These are phyloP conservation scores for Hybognathus amarus DNA, from an alignment of 2,797 vertebrate species.

Conservation along the genomic window DNA sequence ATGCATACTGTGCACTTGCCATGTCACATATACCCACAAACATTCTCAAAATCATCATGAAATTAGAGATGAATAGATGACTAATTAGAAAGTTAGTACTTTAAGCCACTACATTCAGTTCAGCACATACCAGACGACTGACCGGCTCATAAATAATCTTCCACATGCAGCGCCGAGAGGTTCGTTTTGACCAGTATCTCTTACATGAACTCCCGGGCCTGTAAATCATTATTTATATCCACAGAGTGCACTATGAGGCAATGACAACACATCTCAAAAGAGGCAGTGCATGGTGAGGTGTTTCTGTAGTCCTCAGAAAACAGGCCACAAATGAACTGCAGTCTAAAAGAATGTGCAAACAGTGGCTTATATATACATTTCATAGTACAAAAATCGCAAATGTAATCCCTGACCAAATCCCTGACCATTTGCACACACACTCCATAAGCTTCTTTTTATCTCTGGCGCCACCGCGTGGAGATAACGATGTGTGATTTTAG, in stretches of 20 bases:
- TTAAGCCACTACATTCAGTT: slow-evolving; percentile 53
- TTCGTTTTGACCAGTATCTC: slow-evolving; percentile 46
- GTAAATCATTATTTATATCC: slow-evolving; percentile 40
- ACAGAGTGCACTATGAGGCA: background rate
- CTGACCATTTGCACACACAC: too few species aligned
- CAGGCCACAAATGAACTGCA: background rate
- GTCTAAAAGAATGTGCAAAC: background rate
- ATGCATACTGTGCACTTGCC: background rate
- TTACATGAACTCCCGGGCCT: slow-evolving; percentile 23
- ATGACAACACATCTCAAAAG: background rate
- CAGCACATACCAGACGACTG: slow-evolving; percentile 57
- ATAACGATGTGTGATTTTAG: background rate
- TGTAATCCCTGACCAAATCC: too few species aligned
- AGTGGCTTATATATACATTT: background rate
- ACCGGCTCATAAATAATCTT: slow-evolving; percentile 49
- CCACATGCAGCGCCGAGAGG: slow-evolving; percentile 2
- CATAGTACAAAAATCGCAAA: background rate
- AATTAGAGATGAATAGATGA: slow-evolving; percentile 1
- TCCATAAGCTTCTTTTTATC: background rate
- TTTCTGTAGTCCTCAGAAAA: background rate
- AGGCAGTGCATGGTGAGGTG: background rate
- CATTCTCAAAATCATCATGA: background rate
- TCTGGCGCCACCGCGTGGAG: background rate
- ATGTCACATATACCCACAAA: background rate
- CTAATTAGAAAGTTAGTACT: slow-evolving; percentile 52